These are phyloP conservation scores for Steatornis caripensis DNA, from an alignment of 2,113 vertebrate genomes.

Conservation along the genomic window DNA sequence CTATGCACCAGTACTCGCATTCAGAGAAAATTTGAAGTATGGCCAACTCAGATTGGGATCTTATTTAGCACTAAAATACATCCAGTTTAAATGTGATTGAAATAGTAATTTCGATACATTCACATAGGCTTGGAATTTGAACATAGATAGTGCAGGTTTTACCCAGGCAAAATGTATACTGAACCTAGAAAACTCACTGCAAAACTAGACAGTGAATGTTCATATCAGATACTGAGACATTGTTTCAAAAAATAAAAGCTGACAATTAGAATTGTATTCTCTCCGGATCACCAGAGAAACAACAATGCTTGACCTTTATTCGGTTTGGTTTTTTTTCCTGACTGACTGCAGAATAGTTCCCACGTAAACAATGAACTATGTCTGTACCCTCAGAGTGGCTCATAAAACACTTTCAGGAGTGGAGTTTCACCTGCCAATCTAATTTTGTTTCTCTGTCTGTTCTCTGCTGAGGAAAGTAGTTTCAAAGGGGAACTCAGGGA, in stretches of 20 bases:
- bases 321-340: background rate
- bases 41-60: background rate
- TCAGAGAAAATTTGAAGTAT: background rate
- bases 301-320: conserved; percentile 37
- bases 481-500: conserved; percentile 31
- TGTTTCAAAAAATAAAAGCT: background rate
- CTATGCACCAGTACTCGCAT: background rate
- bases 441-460: conserved; percentile 9
- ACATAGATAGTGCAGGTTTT: background rate
- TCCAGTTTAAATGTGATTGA: background rate
- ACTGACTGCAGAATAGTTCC: background rate
- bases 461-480: background rate
- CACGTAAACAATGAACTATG: background rate
- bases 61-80: background rate
- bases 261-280: background rate
- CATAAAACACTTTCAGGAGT: conserved; percentile 33
- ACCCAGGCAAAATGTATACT: background rate
- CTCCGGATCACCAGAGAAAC: background rate
- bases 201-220: background rate
- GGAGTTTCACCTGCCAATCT: conserved; percentile 45
- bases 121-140: background rate
- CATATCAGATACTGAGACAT: background rate
- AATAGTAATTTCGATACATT: background rate
- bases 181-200: background rate
- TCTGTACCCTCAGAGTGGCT: background rate